These are phyloP conservation scores for Talpa occidentalis DNA, from an alignment of 2,113 vertebrate genomes.

Conservation along the genomic window DNA sequence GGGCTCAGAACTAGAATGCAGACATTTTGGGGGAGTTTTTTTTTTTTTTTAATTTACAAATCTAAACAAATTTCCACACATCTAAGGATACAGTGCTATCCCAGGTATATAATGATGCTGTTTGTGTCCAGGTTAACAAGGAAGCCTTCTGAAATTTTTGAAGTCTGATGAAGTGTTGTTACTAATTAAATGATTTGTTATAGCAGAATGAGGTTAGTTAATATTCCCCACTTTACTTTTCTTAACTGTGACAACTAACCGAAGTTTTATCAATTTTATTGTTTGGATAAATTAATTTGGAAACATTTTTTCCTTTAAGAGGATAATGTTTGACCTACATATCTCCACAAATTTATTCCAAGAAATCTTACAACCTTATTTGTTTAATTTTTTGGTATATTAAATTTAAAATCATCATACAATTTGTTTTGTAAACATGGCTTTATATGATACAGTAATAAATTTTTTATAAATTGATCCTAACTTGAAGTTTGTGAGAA, in stretches of 20 bases:
- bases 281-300: not conserved
- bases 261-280: not conserved
- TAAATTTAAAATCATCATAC: not conserved
- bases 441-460: not conserved
- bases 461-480: not conserved
- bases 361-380: not conserved
- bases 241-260: not conserved
- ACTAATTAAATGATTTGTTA: not conserved
- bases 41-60: not conserved
- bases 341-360: not conserved
- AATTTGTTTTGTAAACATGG: not conserved
- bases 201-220: not conserved
- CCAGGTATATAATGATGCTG: not conserved
- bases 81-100: not conserved
- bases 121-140: fast-evolving
- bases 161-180: not conserved
- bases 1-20: not conserved
- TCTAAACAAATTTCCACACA: not conserved
- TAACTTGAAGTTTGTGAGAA: not conserved
- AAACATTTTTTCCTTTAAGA: not conserved
- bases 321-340: not conserved
- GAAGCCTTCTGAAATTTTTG: not conserved
- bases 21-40: not conserved
- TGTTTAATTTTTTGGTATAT: not conserved
- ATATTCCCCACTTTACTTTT: not conserved